These are phyloP conservation scores for Thripadectes ignobilis DNA, from an alignment of 2,797 vertebrate species.

Conservation along the genomic window DNA sequence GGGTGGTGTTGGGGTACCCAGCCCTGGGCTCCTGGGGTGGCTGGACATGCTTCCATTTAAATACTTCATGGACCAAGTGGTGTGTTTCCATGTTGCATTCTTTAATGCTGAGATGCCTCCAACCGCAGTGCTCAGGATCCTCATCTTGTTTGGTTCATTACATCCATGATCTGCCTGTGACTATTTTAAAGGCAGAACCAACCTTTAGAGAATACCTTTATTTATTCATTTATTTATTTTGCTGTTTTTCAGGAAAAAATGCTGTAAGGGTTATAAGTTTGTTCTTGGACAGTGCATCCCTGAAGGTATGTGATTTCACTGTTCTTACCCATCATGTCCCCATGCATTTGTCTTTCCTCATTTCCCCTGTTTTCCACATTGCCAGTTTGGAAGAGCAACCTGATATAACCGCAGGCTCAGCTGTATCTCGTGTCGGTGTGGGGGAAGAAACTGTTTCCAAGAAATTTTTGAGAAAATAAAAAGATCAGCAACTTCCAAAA, in stretches of 20 bases:
- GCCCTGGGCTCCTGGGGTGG: neutral
- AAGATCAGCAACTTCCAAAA: neutral
- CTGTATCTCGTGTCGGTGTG: neutral
- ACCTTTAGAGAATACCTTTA: neutral
- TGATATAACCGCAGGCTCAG: neutral
- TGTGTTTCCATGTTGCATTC: neutral
- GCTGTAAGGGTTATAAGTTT: slow-evolving; percentile 97
- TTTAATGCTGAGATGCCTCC: neutral
- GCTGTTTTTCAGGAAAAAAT: slow-evolving; percentile 89
- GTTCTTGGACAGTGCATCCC: slow-evolving; percentile 97
- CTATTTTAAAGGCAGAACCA: neutral
- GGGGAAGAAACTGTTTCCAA: neutral
- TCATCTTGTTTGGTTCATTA: neutral
- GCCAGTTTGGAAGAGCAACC: neutral
- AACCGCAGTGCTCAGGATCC: neutral
- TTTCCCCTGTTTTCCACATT: neutral
- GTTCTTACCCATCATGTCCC: neutral
- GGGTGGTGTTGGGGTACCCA: neutral
- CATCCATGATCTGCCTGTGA: neutral
- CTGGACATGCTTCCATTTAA: neutral
- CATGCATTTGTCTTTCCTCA: neutral
- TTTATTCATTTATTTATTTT: slow-evolving; percentile 60
- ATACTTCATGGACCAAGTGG: neutral
- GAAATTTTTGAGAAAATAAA: neutral
- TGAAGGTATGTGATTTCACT: slow-evolving; percentile 86